Evolutionary conservation across 2,888 invertebrate genomes (phyloP).

Genomic region (Megaustenia siamemsis): DNA sequence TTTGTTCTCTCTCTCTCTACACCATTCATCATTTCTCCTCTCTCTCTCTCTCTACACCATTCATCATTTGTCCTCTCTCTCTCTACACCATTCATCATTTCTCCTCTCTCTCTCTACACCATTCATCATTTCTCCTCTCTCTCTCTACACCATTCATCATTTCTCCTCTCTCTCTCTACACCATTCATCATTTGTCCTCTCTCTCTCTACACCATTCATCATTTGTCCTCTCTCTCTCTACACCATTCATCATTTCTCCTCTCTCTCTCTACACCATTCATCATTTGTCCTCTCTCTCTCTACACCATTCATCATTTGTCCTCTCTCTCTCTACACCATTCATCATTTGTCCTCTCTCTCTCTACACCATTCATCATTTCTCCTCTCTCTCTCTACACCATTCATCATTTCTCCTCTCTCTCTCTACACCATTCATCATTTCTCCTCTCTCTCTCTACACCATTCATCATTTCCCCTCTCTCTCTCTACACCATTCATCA

Average conservation of each 20-base stretch:
- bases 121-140: not conserved
- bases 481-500: conserved; percentile 22
- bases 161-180: not conserved
- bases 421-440: not conserved
- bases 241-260: not conserved
- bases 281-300: not conserved
- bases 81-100: not conserved
- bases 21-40: not conserved
- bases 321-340: too few species aligned
- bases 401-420: conserved; percentile 13
- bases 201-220: too few species aligned
- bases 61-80: conserved; percentile 8
- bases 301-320: too few species aligned
- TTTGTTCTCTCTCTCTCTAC: too few species aligned
- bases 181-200: too few species aligned
- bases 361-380: not conserved
- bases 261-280: conserved; percentile 8
- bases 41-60: conserved; percentile 18
- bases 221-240: not conserved
- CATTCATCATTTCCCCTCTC: not conserved
- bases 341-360: not conserved
- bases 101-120: not conserved
- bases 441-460: not conserved
- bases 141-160: not conserved
- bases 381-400: conserved; percentile 15